Base-by-base conservation (phyloP, 2,113 vertebrate genomes). In the Arizona elegans region DNA sequence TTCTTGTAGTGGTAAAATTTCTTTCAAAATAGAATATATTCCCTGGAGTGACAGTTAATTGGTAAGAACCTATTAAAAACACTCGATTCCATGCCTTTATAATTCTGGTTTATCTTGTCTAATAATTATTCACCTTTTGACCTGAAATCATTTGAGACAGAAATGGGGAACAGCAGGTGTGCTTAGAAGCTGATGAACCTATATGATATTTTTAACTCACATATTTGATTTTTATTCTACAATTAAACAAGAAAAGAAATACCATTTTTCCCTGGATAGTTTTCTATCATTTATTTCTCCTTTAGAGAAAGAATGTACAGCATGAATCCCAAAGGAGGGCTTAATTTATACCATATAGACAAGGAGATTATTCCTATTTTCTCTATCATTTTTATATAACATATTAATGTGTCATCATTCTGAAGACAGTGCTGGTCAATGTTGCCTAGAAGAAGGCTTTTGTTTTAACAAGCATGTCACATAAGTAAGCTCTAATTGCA, bases 161-260 rank as follows among this genome's bases (percentile, higher is more conserved):
- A 97, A 97, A 96, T 93, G 94, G 95, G 97, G 94, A 96, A 96
- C 96, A 97, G 95, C 94, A 96, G 95, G 97, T 96, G 96, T 92
- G 92, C 92, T 95, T 92, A 95, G 94, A 94, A 95, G 87, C 94
- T 95, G 91, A 93, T 93, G 95, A 97, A 97, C 92, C 91, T 90
- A 94, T 92, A 89, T 94, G 92, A 53, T 97, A 96, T 97, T 97
- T 95, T 97, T 97, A 97, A 95, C 94, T 97, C 86, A 53, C 92
- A 94, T 92, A 92, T 43, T 96, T 96, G 89, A 91, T 96, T 95
- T 87, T 97, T 95, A 86, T 96, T 92, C 95, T 91, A 50, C 95
- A 95, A 91, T 90, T 62, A 54, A 58, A 90, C 54, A 87, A 89
- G 87, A 95, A 94, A 58, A 94, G 81, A 94, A 95, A 58, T 95